These are phyloP conservation scores for Rhorus exstirpatorius DNA, from an alignment of 2,888 invertebrate species.

Conservation along the genomic window DNA sequence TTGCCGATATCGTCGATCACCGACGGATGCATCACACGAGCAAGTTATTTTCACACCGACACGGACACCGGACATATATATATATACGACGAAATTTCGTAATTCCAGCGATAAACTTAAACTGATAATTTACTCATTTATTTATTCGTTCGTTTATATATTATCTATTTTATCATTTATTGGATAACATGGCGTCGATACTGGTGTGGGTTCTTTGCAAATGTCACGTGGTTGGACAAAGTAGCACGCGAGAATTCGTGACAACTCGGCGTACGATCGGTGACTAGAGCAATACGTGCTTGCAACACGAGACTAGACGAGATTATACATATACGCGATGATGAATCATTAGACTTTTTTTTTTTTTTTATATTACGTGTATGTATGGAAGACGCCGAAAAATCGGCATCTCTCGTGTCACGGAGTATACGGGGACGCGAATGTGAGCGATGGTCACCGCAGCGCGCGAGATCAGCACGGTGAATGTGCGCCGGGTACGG, in stretches of 20 bases:
- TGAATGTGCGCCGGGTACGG: conserved; percentile 76
- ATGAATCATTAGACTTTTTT: conserved; percentile 18
- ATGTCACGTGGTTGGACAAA: background rate
- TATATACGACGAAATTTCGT: background rate
- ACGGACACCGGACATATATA: no score
- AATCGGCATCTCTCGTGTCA: conserved; percentile 7
- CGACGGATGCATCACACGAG: conserved; percentile 14
- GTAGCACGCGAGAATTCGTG: background rate
- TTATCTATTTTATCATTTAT: background rate
- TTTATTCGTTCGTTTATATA: no score
- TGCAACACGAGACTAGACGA: conserved; percentile 46
- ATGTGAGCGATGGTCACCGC: conserved; percentile 73
- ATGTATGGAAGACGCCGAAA: conserved; percentile 29
- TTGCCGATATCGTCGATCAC: background rate
- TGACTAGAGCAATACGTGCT: conserved; percentile 48
- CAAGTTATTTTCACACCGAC: background rate
- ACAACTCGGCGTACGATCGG: conserved; percentile 29
- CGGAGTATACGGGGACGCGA: conserved; percentile 8
- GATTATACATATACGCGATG: background rate
- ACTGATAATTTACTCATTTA: background rate
- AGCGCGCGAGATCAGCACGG: conserved; percentile 78
- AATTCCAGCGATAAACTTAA: background rate
- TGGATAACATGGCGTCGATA: background rate
- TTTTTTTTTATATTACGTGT: background rate
- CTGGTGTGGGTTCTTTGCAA: background rate